A percentile compares a stretch with the other conserved stretches of the same genome.
These are phyloP conservation scores for Callipepla californica DNA, from an alignment of 2,113 vertebrate species.

Conservation along the genomic window DNA sequence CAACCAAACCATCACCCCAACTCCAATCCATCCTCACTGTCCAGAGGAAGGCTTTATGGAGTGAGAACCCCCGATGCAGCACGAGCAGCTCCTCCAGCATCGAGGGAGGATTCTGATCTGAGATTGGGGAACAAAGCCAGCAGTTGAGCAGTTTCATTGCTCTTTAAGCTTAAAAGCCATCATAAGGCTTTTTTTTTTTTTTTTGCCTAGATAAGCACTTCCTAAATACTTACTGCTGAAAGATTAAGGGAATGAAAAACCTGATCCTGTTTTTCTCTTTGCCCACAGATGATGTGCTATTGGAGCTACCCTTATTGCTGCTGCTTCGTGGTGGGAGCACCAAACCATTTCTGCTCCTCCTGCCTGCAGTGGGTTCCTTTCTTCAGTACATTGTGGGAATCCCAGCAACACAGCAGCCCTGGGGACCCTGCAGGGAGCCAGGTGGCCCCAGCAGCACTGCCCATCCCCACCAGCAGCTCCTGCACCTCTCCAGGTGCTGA, in stretches of 20 bases:
- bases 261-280: slow-evolving; percentile 37
- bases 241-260: slow-evolving; percentile 41
- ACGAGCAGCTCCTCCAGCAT: neutral
- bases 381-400: neutral
- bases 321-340: neutral
- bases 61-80: neutral
- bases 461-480: neutral
- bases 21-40: neutral
- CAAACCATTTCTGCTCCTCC: neutral
- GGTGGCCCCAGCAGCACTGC: neutral
- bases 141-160: slow-evolving; percentile 19
- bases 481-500: accelerated
- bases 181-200: slow-evolving; percentile 8
- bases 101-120: neutral
- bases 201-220: slow-evolving; percentile 53
- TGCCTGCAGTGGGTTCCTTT: neutral
- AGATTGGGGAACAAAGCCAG: neutral
- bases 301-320: neutral
- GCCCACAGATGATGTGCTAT: neutral
- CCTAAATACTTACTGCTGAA: slow-evolving; percentile 48
- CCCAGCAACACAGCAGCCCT: accelerated
- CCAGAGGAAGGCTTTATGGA: neutral
- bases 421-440: neutral
- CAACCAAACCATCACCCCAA: neutral
- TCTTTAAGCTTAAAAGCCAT: slow-evolving; percentile 58